Evolutionary conservation across 2,888 invertebrate species (phyloP), one percentile per base, ranked within the genome.

Genomic region (Hymenopus coronatus): DNA sequence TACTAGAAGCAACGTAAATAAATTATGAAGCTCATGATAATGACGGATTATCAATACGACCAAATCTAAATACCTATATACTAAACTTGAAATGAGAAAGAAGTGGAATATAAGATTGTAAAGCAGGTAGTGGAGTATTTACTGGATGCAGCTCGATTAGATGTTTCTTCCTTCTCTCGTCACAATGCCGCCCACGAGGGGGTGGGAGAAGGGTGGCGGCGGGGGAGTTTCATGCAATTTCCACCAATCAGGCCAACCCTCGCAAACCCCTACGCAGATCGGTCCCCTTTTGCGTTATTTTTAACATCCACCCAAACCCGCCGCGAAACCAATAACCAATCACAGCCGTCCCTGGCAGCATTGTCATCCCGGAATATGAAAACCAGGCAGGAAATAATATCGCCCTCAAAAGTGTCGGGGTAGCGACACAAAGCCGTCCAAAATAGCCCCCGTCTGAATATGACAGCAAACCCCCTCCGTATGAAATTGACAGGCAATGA

Each of bases 251-350:
- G 86, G 25, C 54, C 28, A 86, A 81, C 54, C 28, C 81, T 81
- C 54, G 46, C 86, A 81, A 28, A 86, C 86, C 54, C 54, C 54
- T 70, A 70, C 54, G 20, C 20, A 70, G 54, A 86, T 70, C 86
- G 28, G 70, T 70, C 86, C 86, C 86, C 54, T 27, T 70, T 70
- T 70, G 54, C 54, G 54, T 81, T 86, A 86, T 86, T 86, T 86
- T 86, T 86, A 86, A 86, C 86, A n/a, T 86, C 30, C 86, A 86
- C 86, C 86, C 86, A 86, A 54, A n/a, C 20, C 28, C 70, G 28
- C 86, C 86, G 70, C 86, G 25, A 81, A 81, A 54, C 86, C 86
- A 81, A 86, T 86, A 86, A 86, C 86, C 86, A 86, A 86, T 86
- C 86, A 86, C 86, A 81, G 70, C 81, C 46, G 27, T 85, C 85